A percentile compares a stretch with the other conserved stretches of the same genome.
These are phyloP conservation scores for Connochaetes taurinus DNA, from an alignment of 2,113 vertebrate species.

Conservation along the genomic window DNA sequence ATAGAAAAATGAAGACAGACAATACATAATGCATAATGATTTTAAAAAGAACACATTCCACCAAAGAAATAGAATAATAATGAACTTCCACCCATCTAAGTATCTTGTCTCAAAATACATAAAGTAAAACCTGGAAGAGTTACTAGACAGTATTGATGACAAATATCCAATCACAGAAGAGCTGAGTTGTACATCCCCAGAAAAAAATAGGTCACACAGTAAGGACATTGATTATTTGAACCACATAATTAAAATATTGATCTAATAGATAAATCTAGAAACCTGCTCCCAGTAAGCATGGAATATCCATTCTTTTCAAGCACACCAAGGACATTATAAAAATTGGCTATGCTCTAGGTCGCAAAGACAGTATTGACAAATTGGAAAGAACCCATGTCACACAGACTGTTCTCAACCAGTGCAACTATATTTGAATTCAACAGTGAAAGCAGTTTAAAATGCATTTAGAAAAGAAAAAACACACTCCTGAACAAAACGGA, in stretches of 20 bases:
- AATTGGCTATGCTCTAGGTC: background rate
- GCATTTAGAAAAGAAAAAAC: background rate
- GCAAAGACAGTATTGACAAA: background rate
- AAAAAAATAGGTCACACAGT: background rate
- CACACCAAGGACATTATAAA: background rate
- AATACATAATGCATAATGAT: background rate
- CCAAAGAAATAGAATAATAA: background rate
- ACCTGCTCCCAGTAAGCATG: background rate
- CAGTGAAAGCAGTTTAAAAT: background rate
- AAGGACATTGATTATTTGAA: background rate
- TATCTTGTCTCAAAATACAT: background rate
- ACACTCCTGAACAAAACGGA: background rate
- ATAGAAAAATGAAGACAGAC: background rate
- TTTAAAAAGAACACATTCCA: background rate
- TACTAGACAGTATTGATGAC: background rate
- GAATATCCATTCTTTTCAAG: background rate
- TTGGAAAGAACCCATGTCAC: background rate
- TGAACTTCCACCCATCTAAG: background rate
- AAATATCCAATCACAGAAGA: background rate
- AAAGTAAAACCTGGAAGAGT: background rate
- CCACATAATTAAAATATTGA: background rate
- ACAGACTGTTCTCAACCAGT: background rate
- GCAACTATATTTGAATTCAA: background rate
- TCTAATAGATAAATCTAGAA: conserved; percentile 1
- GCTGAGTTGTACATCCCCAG: background rate